A percentile compares a stretch with the other conserved stretches of the same genome.
phyloP scores from a whole-genome alignment of 2,113 vertebrate species.

The Nycticorax nycticorax region DNA sequence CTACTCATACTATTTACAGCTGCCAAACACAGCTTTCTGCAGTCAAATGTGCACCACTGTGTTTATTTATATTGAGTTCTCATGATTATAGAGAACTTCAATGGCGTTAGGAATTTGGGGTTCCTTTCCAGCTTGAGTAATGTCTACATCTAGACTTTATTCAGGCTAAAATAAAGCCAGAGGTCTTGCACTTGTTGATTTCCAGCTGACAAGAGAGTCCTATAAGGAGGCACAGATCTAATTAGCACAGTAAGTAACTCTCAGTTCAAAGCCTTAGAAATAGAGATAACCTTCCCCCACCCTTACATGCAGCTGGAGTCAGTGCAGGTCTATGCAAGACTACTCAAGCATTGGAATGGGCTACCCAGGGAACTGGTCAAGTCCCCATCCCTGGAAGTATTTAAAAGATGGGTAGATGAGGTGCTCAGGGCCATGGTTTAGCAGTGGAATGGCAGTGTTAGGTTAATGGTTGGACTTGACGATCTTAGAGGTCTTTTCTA shows the following conservation, averaged over 20 bases:
- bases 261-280: background rate
- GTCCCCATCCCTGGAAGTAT: no score
- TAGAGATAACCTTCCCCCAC: background rate
- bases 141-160: background rate
- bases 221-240: accelerated
- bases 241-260: background rate
- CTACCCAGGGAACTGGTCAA: no score
- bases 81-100: background rate
- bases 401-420: no score
- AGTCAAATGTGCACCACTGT: background rate
- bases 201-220: background rate
- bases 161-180: background rate
- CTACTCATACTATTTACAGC: background rate
- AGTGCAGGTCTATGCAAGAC: accelerated
- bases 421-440: no score
- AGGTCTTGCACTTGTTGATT: background rate
- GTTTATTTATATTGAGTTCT: background rate
- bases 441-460: no score
- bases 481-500: no score
- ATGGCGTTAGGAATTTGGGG: background rate
- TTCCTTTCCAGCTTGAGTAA: background rate
- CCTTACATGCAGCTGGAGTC: background rate
- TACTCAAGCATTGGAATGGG: no score
- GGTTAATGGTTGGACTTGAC: no score
- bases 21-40: background rate